Base-by-base conservation (phyloP, 1,140 invertebrate genomes). In the Rhopalosiphum maidis region DNA sequence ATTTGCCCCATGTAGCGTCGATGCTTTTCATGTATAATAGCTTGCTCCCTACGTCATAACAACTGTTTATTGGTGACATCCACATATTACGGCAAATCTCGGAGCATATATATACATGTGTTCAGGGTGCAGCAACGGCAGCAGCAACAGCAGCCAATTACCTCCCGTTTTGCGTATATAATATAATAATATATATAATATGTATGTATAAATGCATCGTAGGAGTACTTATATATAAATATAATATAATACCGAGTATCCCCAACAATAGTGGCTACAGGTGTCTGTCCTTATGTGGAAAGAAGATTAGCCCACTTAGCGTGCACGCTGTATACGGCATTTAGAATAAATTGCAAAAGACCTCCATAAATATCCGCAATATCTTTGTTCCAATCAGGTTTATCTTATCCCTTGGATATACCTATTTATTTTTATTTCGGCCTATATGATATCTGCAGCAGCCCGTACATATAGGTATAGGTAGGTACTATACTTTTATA, bases 231-330 rank as follows among this genome's bases (percentile, higher is more conserved):
- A 88, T 18, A 18, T n/a, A 68, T 68, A 60, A 2, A 9, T 60
- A 60, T 55, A 60, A 60, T 54, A 54, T 54, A 54, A 88, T 51
- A 51, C 18, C 35, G 11, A n/a, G 25, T 88, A 35, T 60, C 51
- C 54, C 37, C 88, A 60, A 90, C 88, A 90, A 90, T 90, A 60
- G 88, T 60, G 54, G 88, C 88, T 90, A 90, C 88, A 90, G 88
- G 88, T 90, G 54, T 90, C 88, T 55, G 54, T 41, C 88, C 88
- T 90, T 90, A 90, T 90, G 88, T 90, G 88, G 88, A 90, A 90
- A 90, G 88, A 90, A 90, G 88, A 90, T 90, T 90, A 90, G 88
- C 88, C 88, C 88, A 90, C 88, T 90, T 90, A 90, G 88, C 88
- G 88, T 60, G 35, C 54, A 60, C 54, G 35, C 88, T 54, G 48